Conservation (phyloP, 1,140 invertebrate genomes). For the Ruditapes philippinarum region DNA sequence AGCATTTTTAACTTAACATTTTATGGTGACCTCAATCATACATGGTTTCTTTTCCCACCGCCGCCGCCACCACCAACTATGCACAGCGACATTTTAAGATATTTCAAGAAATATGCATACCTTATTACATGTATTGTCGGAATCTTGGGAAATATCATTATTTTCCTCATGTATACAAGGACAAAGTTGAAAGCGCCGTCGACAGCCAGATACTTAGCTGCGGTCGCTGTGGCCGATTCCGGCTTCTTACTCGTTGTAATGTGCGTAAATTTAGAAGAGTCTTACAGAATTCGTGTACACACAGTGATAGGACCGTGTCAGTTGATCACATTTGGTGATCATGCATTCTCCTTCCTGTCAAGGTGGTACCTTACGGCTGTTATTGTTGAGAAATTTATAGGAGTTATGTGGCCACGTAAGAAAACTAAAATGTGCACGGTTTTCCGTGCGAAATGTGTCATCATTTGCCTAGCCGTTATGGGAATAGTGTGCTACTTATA, state of each 20-base stretch:
- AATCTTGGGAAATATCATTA: slow-evolving; percentile 88
- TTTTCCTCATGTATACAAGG: slow-evolving; percentile 88
- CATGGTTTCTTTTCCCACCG: neutral
- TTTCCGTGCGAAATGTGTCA: slow-evolving; percentile 75
- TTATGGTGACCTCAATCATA: neutral
- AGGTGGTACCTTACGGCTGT: slow-evolving; percentile 81
- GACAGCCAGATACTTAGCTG: slow-evolving; percentile 89
- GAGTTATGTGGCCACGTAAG: slow-evolving; percentile 77
- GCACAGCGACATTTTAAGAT: neutral
- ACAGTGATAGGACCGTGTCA: slow-evolving; percentile 71
- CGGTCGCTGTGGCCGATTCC: slow-evolving; percentile 88
- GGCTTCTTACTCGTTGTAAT: slow-evolving; percentile 86
- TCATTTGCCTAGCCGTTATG: slow-evolving; percentile 69
- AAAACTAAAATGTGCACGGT: slow-evolving; percentile 76
- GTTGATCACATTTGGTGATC: slow-evolving; percentile 74
- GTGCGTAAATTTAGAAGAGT: slow-evolving; percentile 62
- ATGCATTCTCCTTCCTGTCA: slow-evolving; percentile 76
- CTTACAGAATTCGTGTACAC: slow-evolving; percentile 63
- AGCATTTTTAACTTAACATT: neutral
- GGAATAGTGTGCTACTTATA: slow-evolving; percentile 74
- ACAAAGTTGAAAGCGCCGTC: slow-evolving; percentile 89
- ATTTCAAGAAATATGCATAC: slow-evolving; percentile 57
- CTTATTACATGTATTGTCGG: slow-evolving; percentile 88
- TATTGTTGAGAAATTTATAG: slow-evolving; percentile 79
- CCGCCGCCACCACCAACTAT: neutral